Conservation (phyloP, 2,113 vertebrate genomes). For the Cyphomyrus discorhynchus region DNA sequence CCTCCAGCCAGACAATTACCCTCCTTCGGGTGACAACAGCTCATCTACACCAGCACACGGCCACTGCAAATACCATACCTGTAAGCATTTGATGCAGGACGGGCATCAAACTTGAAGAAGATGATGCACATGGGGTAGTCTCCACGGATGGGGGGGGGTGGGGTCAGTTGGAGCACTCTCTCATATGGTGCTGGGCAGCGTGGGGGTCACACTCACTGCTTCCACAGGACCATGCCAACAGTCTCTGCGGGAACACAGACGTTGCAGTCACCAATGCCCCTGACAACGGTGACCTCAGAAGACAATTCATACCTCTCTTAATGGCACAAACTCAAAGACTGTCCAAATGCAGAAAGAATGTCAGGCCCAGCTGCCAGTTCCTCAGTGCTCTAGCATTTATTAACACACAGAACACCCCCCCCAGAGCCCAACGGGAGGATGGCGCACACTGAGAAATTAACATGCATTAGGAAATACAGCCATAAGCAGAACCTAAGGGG, state of each 20-base stretch:
- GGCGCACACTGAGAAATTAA: not conserved
- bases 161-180: constrained; percentile 24
- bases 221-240: constrained; percentile 42
- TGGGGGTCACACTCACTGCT: constrained; percentile 36
- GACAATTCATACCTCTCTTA: not conserved
- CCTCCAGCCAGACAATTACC: not conserved
- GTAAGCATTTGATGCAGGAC: constrained; percentile 89
- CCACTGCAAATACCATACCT: constrained; percentile 61
- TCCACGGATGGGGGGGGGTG: constrained; percentile 15
- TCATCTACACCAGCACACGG: not conserved
- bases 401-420: not conserved
- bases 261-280: not conserved
- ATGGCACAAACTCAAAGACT: not conserved
- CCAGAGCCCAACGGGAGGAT: not conserved
- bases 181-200: constrained; percentile 29
- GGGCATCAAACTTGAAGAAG: constrained; percentile 94
- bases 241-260: constrained; percentile 47
- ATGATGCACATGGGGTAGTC: constrained; percentile 88
- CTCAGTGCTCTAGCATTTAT: not conserved
- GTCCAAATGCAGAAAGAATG: not conserved
- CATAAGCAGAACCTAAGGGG: not conserved
- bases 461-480: not conserved
- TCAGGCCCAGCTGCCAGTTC: not conserved
- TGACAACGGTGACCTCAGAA: not conserved
- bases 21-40: not conserved